Conservation (phyloP, 2,113 vertebrate genomes). For the Scortum barcoo region DNA sequence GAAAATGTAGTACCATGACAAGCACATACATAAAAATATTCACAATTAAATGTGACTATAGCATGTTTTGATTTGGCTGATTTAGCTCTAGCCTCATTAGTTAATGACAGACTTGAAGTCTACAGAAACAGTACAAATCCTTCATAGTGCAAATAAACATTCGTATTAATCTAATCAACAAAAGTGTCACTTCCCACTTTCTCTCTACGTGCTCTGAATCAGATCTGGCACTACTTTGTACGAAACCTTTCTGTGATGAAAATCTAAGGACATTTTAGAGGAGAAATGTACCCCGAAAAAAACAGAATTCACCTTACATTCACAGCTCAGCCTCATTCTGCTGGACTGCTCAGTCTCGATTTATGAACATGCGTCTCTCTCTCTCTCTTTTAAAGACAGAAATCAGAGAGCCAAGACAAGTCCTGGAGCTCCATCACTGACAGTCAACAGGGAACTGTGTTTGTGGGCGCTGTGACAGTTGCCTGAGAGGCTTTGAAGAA, state of each 20-base stretch:
- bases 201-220: neutral
- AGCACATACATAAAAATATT: neutral
- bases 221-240: constrained; percentile 26
- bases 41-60: neutral
- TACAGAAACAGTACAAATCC: neutral
- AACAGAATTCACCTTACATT: constrained; percentile 67
- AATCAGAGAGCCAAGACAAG: constrained; percentile 70
- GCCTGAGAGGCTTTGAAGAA: constrained; percentile 62
- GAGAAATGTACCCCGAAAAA: constrained; percentile 44
- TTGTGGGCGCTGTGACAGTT: constrained; percentile 69
- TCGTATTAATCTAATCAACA: neutral
- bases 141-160: neutral
- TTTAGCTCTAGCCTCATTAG: neutral
- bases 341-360: constrained; percentile 28
- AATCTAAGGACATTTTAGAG: constrained; percentile 10
- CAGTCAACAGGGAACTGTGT: constrained; percentile 67
- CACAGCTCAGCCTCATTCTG: constrained; percentile 27
- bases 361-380: constrained; percentile 49
- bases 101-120: neutral
- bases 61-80: constrained; percentile 9
- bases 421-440: constrained; percentile 66
- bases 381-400: constrained; percentile 59
- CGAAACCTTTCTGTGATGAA: constrained; percentile 15
- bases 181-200: neutral
- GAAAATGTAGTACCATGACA: neutral